A percentile compares a stretch with the other conserved stretches of the same genome.
phyloP scores from a whole-genome alignment of 2,888 invertebrate species.

The Himalopsyche anomala region DNA sequence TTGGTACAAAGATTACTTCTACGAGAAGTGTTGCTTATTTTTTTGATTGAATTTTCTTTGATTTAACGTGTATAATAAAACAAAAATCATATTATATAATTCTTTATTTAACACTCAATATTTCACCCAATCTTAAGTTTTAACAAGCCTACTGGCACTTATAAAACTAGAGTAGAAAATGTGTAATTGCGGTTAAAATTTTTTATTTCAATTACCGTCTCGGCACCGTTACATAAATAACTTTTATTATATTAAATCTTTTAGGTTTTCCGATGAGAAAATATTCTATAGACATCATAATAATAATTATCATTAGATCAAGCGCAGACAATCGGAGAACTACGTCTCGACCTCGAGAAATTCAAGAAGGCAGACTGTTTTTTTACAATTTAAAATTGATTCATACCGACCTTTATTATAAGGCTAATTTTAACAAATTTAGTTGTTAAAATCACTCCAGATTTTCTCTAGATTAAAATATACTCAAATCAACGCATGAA shows the following conservation, averaged over 20 bases:
- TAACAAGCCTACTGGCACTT: constrained; percentile 12
- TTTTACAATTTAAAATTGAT: too few relatives aligned
- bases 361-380: neutral
- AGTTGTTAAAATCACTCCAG: too few relatives aligned
- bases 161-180: constrained; percentile 20
- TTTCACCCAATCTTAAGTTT: constrained; percentile 25
- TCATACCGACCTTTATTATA: too few relatives aligned
- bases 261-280: constrained; percentile 8
- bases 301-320: neutral
- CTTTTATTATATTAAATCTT: neutral
- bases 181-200: neutral
- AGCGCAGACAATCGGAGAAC: neutral
- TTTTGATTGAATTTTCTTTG: too few relatives aligned
- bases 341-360: neutral
- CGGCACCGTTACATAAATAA: neutral
- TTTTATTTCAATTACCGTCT: neutral
- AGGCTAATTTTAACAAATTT: too few relatives aligned
- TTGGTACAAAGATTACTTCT: too few relatives aligned
- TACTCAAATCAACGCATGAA: too few relatives aligned
- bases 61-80: neutral
- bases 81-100: neutral
- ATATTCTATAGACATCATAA: constrained; percentile 5
- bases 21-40: too few relatives aligned
- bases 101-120: constrained; percentile 1
- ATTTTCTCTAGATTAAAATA: too few relatives aligned